Evolutionary conservation across 2,113 vertebrate species (phyloP), one percentile per base, ranked within the genome.

Genomic region (Aldabrachelys gigantea): DNA sequence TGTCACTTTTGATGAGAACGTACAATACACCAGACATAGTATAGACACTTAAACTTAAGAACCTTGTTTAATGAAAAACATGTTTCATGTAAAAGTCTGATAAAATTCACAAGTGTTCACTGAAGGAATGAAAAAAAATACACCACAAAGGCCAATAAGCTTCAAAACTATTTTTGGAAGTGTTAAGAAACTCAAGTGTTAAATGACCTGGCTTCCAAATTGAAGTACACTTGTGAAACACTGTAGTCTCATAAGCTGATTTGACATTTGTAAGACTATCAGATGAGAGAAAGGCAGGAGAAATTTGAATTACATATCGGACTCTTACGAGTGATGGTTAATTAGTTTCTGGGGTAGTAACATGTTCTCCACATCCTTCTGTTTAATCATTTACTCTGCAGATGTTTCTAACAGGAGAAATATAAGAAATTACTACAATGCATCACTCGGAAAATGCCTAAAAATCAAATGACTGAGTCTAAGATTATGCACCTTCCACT

Each of bases 251-350:
- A 96, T 92, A 85, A 65, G 87, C 96, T 97, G 96, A 97, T 88
- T 95, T 96, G 96, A 96, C 96, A n/a, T 91, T 95, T 59, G 80
- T 85, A 95, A 94, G 96, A 97, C 96, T 96, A 95, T 95, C 89
- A 97, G 96, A 29, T 94, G 94, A 97, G 95, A 97, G 95, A 97
- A 97, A 97, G 94, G 90, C 84, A 96, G 92, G 84, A 97, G 95
- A 97, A 97, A 96, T 52, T 89, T 95, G 95, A 96, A 91, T 95
- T 96, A 82, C 95, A 91, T 96, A 69, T 65, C 89, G 92, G 96
- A 95, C 95, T 82, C 65, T n/a, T 8, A 81, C 80, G 86, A 92
- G 86, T 93, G 79, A 92, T 88, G 93, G 89, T 54, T 95, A 65
- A 69, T 1, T 0, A 92, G 89, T 72, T 41, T 87, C 83, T 94